These are phyloP conservation scores for Echinarachnius parma DNA, from an alignment of 53 echinoderm and acorn worm genomes.

Conservation along the genomic window DNA sequence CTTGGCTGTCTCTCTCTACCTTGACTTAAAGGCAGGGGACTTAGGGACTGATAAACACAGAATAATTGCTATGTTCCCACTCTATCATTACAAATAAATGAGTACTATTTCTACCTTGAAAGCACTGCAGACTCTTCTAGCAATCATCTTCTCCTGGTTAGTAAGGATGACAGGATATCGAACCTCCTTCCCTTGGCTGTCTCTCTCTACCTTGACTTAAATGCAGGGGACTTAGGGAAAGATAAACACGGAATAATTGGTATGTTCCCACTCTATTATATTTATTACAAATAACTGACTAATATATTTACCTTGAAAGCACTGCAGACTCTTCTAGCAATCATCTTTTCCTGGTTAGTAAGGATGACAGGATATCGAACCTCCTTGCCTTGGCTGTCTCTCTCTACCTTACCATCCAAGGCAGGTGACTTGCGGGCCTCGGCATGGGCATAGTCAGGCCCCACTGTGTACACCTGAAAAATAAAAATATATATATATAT, in stretches of 20 bases:
- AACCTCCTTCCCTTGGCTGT: conserved; percentile 97
- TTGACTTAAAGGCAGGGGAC: too few relatives aligned
- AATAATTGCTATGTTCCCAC: too few relatives aligned
- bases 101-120: conserved; percentile 68
- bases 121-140: conserved; percentile 91
- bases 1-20: conserved; percentile 96
- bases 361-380: conserved; percentile 96
- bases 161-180: conserved; percentile 94
- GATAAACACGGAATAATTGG: too few relatives aligned
- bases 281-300: too few relatives aligned
- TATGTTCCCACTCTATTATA: too few relatives aligned
- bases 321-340: conserved; percentile 92
- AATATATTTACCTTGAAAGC: conserved; percentile 81
- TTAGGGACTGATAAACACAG: too few relatives aligned
- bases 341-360: conserved; percentile 89
- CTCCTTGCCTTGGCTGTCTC: conserved; percentile 97
- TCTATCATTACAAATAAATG: too few relatives aligned
- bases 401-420: conserved; percentile 95
- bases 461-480: conserved; percentile 97
- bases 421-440: conserved; percentile 98
- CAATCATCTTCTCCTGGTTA: conserved; percentile 92
- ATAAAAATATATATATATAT: too few relatives aligned
- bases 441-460: conserved; percentile 99
- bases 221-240: conserved; percentile 93
- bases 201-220: conserved; percentile 97